These are phyloP conservation scores for Chrysogorgia sp. DNA, from an alignment of 92 coral and sea anemone species.

Conservation along the genomic window DNA sequence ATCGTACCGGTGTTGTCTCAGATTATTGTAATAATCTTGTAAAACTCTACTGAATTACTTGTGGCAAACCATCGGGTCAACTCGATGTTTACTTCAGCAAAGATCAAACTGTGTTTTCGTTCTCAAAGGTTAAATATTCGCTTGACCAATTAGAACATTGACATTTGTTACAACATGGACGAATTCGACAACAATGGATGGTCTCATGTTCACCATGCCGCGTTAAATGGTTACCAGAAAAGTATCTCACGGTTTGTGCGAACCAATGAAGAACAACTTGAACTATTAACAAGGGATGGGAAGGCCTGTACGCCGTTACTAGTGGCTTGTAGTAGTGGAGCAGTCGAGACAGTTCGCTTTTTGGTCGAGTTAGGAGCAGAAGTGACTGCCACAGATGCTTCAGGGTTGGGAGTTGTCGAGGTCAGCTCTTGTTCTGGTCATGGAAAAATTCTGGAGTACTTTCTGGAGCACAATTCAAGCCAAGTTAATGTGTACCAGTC, in stretches of 20 bases:
- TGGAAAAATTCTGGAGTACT: conserved; percentile 70
- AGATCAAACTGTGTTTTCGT: background rate
- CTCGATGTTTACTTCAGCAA: background rate
- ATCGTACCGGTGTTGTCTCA: no score
- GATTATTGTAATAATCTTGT: no score
- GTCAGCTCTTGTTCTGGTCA: conserved; percentile 75
- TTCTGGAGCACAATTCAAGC: conserved; percentile 69
- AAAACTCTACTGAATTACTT: no score
- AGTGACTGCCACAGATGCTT: conserved; percentile 75
- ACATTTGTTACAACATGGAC: conserved; percentile 85
- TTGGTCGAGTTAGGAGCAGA: conserved; percentile 79
- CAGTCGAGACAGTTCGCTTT: conserved; percentile 80
- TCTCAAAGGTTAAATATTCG: background rate
- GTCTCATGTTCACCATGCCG: conserved; percentile 99
- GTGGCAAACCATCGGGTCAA: background rate
- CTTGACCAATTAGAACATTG: background rate
- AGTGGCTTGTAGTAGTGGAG: conserved; percentile 86
- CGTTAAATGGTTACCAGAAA: conserved; percentile 90
- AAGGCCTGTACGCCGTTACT: conserved; percentile 78
- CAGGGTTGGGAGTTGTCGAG: conserved; percentile 74
- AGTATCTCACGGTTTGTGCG: conserved; percentile 88
- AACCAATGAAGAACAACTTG: conserved; percentile 84
- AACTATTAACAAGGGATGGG: conserved; percentile 87
- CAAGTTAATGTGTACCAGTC: conserved; percentile 75
- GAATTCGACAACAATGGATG: conserved; percentile 97